phyloP scores from a whole-genome alignment of 2,113 vertebrate species.

The Gallinago undulata region DNA sequence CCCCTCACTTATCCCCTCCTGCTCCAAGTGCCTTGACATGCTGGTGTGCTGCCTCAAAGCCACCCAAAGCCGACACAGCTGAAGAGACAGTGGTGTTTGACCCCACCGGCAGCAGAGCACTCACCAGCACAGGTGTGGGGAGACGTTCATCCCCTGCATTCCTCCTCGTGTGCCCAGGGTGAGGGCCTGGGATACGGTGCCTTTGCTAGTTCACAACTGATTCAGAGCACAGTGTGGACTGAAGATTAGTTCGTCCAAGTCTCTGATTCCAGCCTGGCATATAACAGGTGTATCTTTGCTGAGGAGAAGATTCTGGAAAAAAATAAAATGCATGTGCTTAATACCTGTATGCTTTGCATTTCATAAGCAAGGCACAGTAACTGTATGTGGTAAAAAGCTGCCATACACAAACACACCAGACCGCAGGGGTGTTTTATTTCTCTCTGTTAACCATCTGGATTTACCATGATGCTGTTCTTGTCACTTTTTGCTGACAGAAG shows the following conservation, averaged over 20 bases:
- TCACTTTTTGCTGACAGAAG: not conserved
- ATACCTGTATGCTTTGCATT: not conserved
- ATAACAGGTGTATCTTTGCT: not conserved
- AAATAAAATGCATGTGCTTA: not conserved
- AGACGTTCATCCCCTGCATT: not conserved
- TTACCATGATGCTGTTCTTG: not conserved
- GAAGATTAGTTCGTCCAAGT: not conserved
- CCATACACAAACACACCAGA: not conserved
- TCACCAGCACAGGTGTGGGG: not conserved
- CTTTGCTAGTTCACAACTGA: not conserved
- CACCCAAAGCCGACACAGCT: not conserved
- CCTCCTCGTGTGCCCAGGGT: not conserved
- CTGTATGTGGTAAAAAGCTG: not conserved
- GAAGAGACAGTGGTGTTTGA: not conserved
- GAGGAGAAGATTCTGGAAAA: not conserved
- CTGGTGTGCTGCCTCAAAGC: not conserved
- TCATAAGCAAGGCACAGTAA: not conserved
- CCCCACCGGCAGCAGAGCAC: not conserved
- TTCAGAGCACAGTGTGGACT: not conserved
- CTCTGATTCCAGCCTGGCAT: not conserved
- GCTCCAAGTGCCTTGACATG: not conserved
- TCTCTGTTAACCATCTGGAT: not conserved
- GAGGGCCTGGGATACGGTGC: not conserved
- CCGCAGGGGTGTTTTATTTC: not conserved
- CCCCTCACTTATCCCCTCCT: fast-evolving